Conservation (phyloP, 2,113 vertebrate species). For the Cryptoleucopteryx plumbea region DNA sequence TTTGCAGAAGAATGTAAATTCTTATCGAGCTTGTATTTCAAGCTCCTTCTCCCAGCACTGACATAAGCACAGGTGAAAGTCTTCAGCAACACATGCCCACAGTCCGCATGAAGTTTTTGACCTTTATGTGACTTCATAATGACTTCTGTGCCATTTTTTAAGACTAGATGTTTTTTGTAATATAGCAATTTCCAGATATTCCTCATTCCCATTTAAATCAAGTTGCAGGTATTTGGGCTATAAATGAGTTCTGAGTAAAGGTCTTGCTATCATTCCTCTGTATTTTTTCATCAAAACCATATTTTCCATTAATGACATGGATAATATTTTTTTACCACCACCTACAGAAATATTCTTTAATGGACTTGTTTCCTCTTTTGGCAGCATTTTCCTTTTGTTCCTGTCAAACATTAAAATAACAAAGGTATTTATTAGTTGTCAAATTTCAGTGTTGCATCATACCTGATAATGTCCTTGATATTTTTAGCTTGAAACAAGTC, state of each 20-base stretch:
- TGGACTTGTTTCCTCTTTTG: neutral
- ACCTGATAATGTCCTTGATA: neutral
- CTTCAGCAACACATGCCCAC: neutral
- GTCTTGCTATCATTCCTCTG: neutral
- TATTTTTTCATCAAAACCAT: neutral
- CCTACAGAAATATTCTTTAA: constrained; percentile 40
- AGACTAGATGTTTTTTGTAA: neutral
- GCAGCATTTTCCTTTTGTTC: neutral
- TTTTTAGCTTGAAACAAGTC: neutral
- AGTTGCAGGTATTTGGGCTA: neutral
- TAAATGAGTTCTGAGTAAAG: neutral
- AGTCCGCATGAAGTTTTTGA: neutral
- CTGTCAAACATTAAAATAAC: neutral
- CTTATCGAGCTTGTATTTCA: neutral
- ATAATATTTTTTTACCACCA: neutral
- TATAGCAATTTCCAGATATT: neutral
- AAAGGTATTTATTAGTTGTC: neutral
- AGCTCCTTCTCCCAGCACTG: neutral
- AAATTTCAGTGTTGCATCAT: neutral
- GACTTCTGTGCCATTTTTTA: neutral
- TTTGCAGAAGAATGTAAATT: neutral
- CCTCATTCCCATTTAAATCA: neutral
- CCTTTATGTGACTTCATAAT: neutral
- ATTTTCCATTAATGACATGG: neutral
- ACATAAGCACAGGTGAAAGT: neutral